Conservation (phyloP, 2,888 invertebrate species). For the Elegia similella region DNA sequence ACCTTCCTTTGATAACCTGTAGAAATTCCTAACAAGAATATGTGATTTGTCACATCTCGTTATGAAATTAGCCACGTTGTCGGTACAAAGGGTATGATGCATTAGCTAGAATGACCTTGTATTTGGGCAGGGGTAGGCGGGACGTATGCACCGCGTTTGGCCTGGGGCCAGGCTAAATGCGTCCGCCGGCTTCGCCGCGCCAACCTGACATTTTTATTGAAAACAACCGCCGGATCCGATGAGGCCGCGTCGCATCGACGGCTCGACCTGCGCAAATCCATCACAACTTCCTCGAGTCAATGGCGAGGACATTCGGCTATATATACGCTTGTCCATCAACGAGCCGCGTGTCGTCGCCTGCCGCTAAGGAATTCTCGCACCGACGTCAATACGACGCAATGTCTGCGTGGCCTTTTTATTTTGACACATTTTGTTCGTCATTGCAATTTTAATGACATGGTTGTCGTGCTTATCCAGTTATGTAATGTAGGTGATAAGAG, state of each 20-base stretch:
- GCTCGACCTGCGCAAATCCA: conserved; percentile 68
- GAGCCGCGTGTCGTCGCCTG: conserved; percentile 33
- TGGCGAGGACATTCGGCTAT: conserved; percentile 74
- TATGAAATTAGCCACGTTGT: not conserved
- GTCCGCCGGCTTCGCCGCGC: conserved; percentile 64
- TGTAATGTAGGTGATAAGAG: conserved; percentile 7
- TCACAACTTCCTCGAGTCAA: conserved; percentile 74
- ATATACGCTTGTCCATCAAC: conserved; percentile 64
- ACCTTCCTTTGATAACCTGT: not conserved
- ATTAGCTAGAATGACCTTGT: conserved; percentile 66
- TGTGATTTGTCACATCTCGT: not conserved
- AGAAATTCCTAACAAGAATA: not conserved
- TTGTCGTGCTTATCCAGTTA: not conserved
- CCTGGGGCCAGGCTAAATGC: conserved; percentile 72
- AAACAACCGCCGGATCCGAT: conserved; percentile 70
- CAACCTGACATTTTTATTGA: conserved; percentile 78
- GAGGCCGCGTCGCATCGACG: conserved; percentile 60
- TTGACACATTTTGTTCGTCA: conserved; percentile 4
- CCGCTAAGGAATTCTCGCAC: conserved; percentile 40
- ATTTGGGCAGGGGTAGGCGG: conserved; percentile 53
- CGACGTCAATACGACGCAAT: conserved; percentile 45
- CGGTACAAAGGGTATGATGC: conserved; percentile 38
- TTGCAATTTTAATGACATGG: conserved; percentile 10
- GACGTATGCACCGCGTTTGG: conserved; percentile 71
- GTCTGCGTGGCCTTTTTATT: conserved; percentile 16